A percentile compares a stretch with the other conserved stretches of the same genome.
phyloP scores from a whole-genome alignment of 1,140 invertebrate species.

The Hestina assimilis region DNA sequence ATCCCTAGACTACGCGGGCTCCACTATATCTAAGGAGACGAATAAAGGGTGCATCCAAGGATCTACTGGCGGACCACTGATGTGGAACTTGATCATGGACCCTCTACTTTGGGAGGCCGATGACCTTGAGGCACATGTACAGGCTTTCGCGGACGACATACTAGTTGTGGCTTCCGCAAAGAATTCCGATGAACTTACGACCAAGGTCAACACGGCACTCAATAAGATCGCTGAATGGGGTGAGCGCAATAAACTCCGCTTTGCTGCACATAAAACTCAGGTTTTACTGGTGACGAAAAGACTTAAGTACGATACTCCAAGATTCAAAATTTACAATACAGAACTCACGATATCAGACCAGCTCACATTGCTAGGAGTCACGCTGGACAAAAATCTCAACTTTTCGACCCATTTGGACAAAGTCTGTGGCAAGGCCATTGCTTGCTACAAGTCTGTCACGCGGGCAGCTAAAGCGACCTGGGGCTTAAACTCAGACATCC shows the following conservation, averaged over 20 bases:
- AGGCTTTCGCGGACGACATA: constrained; percentile 32
- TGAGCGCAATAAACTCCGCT: neutral
- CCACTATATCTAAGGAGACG: neutral
- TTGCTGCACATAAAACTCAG: constrained; percentile 9
- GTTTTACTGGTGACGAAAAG: neutral
- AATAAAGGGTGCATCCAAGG: constrained; percentile 27
- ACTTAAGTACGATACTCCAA: neutral
- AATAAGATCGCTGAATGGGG: constrained; percentile 1
- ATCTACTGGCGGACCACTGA: constrained; percentile 18
- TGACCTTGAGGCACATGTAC: neutral
- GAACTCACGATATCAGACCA: neutral
- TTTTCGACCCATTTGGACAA: neutral
- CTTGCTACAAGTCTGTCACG: neutral
- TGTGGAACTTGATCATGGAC: constrained; percentile 29
- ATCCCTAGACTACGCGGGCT: neutral
- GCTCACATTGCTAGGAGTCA: neutral
- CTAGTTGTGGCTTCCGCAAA: constrained; percentile 1
- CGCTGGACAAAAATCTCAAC: neutral
- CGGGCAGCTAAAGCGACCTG: neutral
- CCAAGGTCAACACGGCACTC: neutral
- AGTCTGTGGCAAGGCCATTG: neutral
- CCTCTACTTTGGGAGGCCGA: constrained; percentile 5
- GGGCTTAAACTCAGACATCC: neutral
- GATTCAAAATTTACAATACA: neutral
- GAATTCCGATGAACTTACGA: neutral